phyloP scores from a whole-genome alignment of 2,797 vertebrate species.

The Myioborus miniatus region DNA sequence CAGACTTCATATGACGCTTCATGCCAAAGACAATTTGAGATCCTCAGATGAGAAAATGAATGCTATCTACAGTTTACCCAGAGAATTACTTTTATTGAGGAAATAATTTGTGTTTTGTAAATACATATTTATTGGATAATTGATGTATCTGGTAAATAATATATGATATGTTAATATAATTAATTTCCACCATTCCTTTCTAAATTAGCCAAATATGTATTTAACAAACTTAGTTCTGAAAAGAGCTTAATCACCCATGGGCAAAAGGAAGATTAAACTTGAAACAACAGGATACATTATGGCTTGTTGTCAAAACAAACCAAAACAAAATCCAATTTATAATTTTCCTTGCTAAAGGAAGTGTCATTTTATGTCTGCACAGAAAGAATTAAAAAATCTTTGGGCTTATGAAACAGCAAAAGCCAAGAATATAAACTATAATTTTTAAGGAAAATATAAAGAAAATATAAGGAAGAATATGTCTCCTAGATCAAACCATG shows the following conservation, averaged over 20 bases:
- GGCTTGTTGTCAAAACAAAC: constrained; percentile 33
- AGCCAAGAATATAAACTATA: neutral
- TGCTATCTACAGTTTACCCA: neutral
- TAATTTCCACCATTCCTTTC: constrained; percentile 27
- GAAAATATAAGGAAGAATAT: neutral
- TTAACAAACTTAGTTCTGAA: constrained; percentile 41
- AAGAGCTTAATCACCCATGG: constrained; percentile 12
- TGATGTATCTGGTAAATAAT: constrained; percentile 39
- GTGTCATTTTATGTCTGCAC: neutral
- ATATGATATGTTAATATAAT: constrained; percentile 28
- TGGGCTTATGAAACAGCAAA: neutral
- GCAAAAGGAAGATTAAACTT: constrained; percentile 42
- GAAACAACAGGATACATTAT: constrained; percentile 34
- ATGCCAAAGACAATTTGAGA: neutral
- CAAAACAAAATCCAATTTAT: constrained; percentile 21
- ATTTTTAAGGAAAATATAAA: neutral
- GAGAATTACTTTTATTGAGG: neutral
- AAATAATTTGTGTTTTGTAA: constrained; percentile 20
- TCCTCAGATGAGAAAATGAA: neutral
- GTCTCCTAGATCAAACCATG: neutral
- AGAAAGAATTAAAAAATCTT: neutral
- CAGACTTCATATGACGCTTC: neutral
- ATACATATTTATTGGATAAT: constrained; percentile 26
- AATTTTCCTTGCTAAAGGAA: neutral
- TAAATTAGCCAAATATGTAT: constrained; percentile 50